phyloP scores from a whole-genome alignment of 2,888 invertebrate species.

The Sympetrum striolatum region DNA sequence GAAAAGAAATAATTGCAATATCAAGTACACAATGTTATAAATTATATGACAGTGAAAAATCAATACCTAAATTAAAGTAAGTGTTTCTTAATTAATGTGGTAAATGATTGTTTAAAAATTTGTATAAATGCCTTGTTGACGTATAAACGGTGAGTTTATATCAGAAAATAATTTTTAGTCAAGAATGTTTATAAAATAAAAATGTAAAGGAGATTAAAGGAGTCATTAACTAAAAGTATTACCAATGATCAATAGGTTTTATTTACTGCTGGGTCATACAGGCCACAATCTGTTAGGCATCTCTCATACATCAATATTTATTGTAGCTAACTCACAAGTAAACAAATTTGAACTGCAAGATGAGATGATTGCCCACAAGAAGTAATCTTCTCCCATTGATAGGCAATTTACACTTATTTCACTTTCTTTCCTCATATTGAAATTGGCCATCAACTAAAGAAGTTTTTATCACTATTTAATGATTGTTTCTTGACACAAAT shows the following conservation, averaged over 20 bases:
- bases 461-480: neutral
- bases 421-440: neutral
- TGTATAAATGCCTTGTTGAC: too few species aligned
- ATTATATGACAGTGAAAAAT: too few species aligned
- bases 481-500: neutral
- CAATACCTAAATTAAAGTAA: too few species aligned
- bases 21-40: too few species aligned
- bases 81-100: too few species aligned
- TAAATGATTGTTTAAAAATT: too few species aligned
- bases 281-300: conserved; percentile 32
- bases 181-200: too few species aligned
- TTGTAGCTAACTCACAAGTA: conserved; percentile 12
- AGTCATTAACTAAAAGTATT: neutral
- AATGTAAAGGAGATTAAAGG: neutral
- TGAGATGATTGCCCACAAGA: neutral
- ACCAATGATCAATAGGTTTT: conserved; percentile 12
- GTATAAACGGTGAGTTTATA: too few species aligned
- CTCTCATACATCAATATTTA: conserved; percentile 24
- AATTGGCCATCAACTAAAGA: neutral
- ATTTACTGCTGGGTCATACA: conserved; percentile 36
- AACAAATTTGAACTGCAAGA: conserved; percentile 1
- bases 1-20: too few species aligned
- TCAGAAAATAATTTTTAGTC: too few species aligned
- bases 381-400: neutral
- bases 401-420: neutral